Percentiles rank a stretch among this genome's conserved stretches.
These are phyloP conservation scores for Aleiodes alternator DNA, from an alignment of 2,888 invertebrate species.

Conservation along the genomic window DNA sequence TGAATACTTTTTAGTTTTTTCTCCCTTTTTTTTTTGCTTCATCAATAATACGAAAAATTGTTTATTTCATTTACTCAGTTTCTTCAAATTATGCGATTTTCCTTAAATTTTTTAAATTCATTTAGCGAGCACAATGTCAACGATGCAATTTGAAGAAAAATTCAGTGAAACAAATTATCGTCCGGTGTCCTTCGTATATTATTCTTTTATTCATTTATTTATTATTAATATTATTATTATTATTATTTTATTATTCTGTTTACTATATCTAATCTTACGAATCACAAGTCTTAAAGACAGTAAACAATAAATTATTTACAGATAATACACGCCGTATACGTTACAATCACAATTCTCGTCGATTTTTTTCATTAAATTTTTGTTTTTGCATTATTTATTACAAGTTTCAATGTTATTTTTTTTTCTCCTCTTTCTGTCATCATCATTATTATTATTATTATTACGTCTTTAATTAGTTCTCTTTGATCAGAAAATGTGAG, in stretches of 20 bases:
- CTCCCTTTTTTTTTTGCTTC: slow-evolving; percentile 43
- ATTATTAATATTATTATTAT: slow-evolving; percentile 16
- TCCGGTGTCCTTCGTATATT: slow-evolving; percentile 37
- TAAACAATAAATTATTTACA: slow-evolving; percentile 70
- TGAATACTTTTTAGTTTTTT: slow-evolving; percentile 41
- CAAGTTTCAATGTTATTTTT: slow-evolving; percentile 1
- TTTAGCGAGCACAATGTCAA: slow-evolving; percentile 1
- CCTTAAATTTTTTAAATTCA: too few species aligned
- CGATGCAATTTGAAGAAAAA: slow-evolving; percentile 7
- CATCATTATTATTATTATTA: background rate
- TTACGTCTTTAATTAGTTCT: background rate
- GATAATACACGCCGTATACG: slow-evolving; percentile 74
- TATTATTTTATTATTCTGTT: slow-evolving; percentile 20
- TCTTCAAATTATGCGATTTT: slow-evolving; percentile 1
- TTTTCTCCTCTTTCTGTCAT: background rate
- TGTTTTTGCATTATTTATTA: background rate
- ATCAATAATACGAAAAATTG: slow-evolving; percentile 29
- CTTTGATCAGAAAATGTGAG: slow-evolving; percentile 7
- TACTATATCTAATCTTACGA: slow-evolving; percentile 54
- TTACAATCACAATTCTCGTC: slow-evolving; percentile 72
- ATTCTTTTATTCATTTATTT: background rate
- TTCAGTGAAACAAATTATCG: slow-evolving; percentile 48
- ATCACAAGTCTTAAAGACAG: slow-evolving; percentile 59
- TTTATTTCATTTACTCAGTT: slow-evolving; percentile 5
- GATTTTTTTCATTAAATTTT: slow-evolving; percentile 37